Base-by-base conservation (phyloP, 2,797 vertebrate species). In the Sebastes matsubarae region DNA sequence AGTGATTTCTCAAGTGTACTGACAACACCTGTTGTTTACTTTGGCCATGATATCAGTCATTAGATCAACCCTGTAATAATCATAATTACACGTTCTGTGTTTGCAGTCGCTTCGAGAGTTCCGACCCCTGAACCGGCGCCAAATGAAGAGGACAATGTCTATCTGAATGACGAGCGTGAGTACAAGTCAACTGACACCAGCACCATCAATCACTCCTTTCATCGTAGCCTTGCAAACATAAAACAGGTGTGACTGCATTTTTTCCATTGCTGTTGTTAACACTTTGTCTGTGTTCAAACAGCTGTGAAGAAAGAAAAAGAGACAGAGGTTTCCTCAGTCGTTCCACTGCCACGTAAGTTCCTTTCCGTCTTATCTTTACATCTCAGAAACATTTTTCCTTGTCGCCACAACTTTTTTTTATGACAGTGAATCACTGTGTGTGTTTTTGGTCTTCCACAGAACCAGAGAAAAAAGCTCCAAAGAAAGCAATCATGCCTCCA, bases 81-180 rank as follows among this genome's bases (percentile, higher is more conserved):
- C 2, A 20, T 68, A 52, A 63, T 68, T 6, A 36, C 2, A 9
- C 29, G 4, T 71, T 83, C 3, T 52, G 1, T 52, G 3, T 68
- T 68, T 13, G 3, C 71, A 84, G 81, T 16, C 12, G 4, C 5
- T 75, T 6, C 1, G 16, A 85, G 4, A 52, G 5, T 9, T 4
- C 25, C 4, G 0, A 38, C 20, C 16, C 4, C 75, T 25, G 61
- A 83, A 24, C 20, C 61, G 54, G 54, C 10, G 8, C 3, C 6
- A 10, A 32, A 2, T 20, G 9, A 6, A 22, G 65, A 60, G 0
- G 76, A 85, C 1, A 55, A 3, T 18, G 1, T 75, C 0, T 92
- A 92, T 69, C 6, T 83, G 29, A 92, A 92, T 50, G 68, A 86
- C 13, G 18, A 6, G 0, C 1, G 95, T 95, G 63, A 94, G 94